These are phyloP conservation scores for Hystrix cristata DNA, from an alignment of 2,113 vertebrate species.

Conservation along the genomic window DNA sequence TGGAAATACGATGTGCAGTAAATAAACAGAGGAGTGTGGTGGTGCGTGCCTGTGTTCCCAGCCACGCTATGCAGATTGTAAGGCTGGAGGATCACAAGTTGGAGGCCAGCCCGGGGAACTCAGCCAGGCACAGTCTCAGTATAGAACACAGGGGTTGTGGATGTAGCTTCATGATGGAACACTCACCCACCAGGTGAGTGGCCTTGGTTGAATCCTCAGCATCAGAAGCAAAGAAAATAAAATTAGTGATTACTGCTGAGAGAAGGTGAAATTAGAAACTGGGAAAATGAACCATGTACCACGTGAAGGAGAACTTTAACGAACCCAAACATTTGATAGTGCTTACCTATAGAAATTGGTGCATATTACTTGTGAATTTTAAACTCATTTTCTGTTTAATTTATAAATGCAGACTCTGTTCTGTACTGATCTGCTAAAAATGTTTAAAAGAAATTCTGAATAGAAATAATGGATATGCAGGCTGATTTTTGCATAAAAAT, in stretches of 20 bases:
- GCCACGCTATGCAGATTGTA: neutral
- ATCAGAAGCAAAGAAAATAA: neutral
- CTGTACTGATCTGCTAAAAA: slow-evolving; percentile 29
- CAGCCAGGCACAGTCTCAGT: neutral
- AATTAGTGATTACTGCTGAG: neutral
- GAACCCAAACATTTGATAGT: neutral
- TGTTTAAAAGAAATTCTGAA: slow-evolving; percentile 39
- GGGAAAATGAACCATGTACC: neutral
- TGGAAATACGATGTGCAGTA: neutral
- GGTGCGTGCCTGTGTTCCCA: neutral
- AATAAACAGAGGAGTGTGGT: neutral
- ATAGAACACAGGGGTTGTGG: too few relatives aligned
- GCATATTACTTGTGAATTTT: neutral
- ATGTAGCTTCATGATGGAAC: neutral
- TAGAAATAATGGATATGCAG: slow-evolving; percentile 49
- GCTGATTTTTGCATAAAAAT: slow-evolving; percentile 77
- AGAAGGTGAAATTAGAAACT: slow-evolving; percentile 26
- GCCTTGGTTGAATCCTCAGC: neutral
- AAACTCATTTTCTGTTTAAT: neutral
- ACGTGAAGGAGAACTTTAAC: neutral
- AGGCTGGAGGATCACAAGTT: neutral
- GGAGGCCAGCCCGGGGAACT: neutral
- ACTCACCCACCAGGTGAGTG: neutral
- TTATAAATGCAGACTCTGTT: neutral
- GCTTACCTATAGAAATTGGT: neutral